Percentiles rank a stretch among this genome's conserved stretches.
These are phyloP conservation scores for Rhynchomys soricoides DNA, from an alignment of 2,113 vertebrate genomes.

Conservation along the genomic window DNA sequence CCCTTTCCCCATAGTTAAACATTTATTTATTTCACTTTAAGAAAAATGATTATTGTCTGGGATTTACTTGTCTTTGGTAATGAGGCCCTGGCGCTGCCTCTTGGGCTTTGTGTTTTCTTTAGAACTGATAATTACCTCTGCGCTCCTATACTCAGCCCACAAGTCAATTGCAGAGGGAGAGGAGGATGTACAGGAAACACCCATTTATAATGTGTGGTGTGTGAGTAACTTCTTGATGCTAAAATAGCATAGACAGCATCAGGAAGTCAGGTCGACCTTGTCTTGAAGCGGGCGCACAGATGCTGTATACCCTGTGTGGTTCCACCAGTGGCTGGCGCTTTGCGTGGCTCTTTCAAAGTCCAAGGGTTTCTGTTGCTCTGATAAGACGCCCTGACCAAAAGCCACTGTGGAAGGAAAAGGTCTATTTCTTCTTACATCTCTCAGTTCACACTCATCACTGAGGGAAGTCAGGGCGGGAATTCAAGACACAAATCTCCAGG, in stretches of 20 bases:
- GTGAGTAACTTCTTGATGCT: neutral
- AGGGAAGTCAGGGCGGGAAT: too few relatives aligned
- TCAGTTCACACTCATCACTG: neutral
- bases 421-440: neutral
- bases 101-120: conserved; percentile 31
- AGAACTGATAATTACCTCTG: neutral
- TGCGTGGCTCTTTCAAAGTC: neutral
- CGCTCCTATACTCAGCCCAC: neutral
- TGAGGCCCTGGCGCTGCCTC: neutral
- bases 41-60: neutral
- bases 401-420: neutral
- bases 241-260: neutral
- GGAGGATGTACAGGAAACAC: neutral
- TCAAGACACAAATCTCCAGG: neutral
- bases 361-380: neutral
- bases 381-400: neutral
- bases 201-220: neutral
- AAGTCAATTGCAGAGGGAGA: conserved; percentile 33
- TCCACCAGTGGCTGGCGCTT: neutral
- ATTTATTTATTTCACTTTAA: conserved; percentile 28
- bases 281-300: neutral
- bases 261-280: neutral
- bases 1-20: neutral
- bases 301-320: too few relatives aligned
- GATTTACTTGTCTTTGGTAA: conserved; percentile 41